phyloP scores from a whole-genome alignment of 2,888 invertebrate species.

The Mellilla xanthometata region DNA sequence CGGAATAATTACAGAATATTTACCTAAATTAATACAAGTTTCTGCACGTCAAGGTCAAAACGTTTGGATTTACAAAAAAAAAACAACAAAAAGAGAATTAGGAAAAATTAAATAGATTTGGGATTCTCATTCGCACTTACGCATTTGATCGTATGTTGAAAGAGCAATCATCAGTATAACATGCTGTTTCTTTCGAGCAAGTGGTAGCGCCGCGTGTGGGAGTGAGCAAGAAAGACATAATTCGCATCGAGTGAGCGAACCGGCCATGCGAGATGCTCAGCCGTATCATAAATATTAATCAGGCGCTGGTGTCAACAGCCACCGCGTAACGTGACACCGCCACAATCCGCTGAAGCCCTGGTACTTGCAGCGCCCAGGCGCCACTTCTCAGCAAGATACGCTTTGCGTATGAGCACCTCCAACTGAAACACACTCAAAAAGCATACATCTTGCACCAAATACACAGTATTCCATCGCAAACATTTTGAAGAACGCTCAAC shows the following conservation, averaged over 20 bases:
- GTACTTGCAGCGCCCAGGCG: conserved; percentile 65
- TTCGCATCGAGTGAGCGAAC: conserved; percentile 74
- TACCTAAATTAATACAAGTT: conserved; percentile 33
- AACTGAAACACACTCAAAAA: conserved; percentile 29
- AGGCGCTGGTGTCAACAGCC: conserved; percentile 83
- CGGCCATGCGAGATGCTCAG: conserved; percentile 82
- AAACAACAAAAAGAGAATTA: conserved; percentile 51
- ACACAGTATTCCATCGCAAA: conserved; percentile 13
- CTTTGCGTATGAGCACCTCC: conserved; percentile 26
- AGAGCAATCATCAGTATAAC: conserved; percentile 60
- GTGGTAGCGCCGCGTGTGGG: conserved; percentile 37
- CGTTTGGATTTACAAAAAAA: conserved; percentile 42
- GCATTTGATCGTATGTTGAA: conserved; percentile 65
- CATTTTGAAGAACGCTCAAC: conserved; percentile 12
- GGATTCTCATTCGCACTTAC: conserved; percentile 79
- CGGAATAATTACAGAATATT: conserved; percentile 29
- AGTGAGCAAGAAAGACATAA: conserved; percentile 65
- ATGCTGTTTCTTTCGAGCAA: conserved; percentile 51
- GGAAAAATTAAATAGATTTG: conserved; percentile 71
- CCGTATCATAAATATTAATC: conserved; percentile 83
- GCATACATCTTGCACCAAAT: background rate
- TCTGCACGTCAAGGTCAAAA: conserved; percentile 41
- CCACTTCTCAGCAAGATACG: conserved; percentile 47
- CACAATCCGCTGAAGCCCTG: conserved; percentile 73
- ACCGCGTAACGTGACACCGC: conserved; percentile 81